A percentile compares a stretch with the other conserved stretches of the same genome.
Evolutionary conservation across 2,888 invertebrate species (phyloP).

Genomic region (Hypomecis atomaria): DNA sequence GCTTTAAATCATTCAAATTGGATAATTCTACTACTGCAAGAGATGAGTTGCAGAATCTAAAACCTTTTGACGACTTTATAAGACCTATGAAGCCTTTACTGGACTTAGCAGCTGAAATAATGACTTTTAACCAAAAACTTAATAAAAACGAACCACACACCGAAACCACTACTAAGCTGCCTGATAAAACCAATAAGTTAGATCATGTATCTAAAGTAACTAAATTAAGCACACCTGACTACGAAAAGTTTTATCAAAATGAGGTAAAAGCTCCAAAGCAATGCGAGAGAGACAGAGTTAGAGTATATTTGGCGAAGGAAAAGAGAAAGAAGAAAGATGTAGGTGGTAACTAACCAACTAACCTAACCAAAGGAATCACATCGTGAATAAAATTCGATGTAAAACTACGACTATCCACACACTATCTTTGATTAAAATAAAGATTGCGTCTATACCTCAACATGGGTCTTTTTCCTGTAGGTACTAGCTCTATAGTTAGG

Average conservation of each 20-base stretch:
- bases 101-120: slow-evolving; percentile 26
- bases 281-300: slow-evolving; percentile 65
- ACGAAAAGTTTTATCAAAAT: slow-evolving; percentile 66
- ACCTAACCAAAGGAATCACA: no score
- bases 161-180: not conserved
- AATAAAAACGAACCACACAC: not conserved
- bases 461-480: no score
- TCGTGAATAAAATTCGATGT: not conserved
- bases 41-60: slow-evolving; percentile 13
- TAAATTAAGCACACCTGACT: slow-evolving; percentile 50
- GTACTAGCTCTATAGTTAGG: no score
- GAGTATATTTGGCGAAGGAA: slow-evolving; percentile 64
- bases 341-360: slow-evolving; percentile 26
- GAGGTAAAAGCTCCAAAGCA: slow-evolving; percentile 58
- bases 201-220: slow-evolving; percentile 2
- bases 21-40: slow-evolving; percentile 40
- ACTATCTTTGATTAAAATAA: no score
- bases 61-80: slow-evolving; percentile 7
- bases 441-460: no score
- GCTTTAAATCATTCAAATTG: slow-evolving; percentile 53
- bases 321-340: slow-evolving; percentile 58
- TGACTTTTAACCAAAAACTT: slow-evolving; percentile 15
- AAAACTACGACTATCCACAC: no score
- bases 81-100: slow-evolving; percentile 30
- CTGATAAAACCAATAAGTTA: not conserved